A percentile compares a stretch with the other conserved stretches of the same genome.
These are phyloP conservation scores for Agonum fuliginosum DNA, from an alignment of 2,888 invertebrate species.

Conservation along the genomic window DNA sequence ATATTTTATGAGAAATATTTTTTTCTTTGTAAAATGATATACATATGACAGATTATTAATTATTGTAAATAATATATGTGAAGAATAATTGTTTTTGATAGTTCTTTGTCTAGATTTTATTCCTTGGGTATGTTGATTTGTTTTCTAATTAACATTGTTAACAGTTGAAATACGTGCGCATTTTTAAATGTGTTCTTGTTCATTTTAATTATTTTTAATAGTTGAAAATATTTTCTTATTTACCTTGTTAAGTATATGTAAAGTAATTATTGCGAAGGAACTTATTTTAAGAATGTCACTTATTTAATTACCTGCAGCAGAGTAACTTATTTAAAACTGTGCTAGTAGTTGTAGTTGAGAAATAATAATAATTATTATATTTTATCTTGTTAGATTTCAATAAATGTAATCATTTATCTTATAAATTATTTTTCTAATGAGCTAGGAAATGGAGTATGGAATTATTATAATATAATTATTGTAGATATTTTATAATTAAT, in stretches of 20 bases:
- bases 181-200: background rate
- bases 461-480: background rate
- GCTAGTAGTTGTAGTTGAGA: background rate
- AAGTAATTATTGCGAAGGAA: background rate
- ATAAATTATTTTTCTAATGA: background rate
- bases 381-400: background rate
- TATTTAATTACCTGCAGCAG: background rate
- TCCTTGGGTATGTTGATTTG: background rate
- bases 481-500: background rate
- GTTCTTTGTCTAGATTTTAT: background rate
- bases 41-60: background rate
- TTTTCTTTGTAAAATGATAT: background rate
- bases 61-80: background rate
- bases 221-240: background rate
- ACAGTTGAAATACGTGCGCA: background rate
- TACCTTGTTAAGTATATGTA: background rate
- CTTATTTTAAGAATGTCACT: background rate
- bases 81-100: background rate
- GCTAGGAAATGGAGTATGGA: background rate
- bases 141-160: slow-evolving; percentile 10
- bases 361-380: background rate
- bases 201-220: background rate
- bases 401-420: background rate
- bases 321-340: background rate
- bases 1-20: slow-evolving; percentile 4